Evolutionary conservation across 2,797 vertebrate genomes (phyloP), one percentile per base, ranked within the genome.

Genomic region (Rhyacichthys aspro): DNA sequence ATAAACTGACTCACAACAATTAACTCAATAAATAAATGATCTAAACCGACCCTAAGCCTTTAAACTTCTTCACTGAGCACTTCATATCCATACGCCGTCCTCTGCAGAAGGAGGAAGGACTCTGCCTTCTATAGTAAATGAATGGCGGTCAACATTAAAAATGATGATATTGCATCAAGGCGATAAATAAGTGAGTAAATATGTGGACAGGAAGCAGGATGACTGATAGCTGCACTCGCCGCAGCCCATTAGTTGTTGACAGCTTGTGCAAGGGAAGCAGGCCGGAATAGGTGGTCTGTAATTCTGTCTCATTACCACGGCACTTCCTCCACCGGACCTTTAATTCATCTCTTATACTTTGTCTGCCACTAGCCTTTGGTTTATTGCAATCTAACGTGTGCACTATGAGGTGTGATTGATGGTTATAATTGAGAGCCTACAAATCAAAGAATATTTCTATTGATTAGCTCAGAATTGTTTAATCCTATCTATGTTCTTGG

Each of bases 391-490:
- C 93, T 95, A 96, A 96, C 92, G 93, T 91, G 90, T 88, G 80
- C 89, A 93, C 95, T 94, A 95, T 93, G 87, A 93, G 91, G 76
- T 66, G 78, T 96, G 97, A 98, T 97, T 97, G 95, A 97, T 93
- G 87, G 92, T 84, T 76, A 87, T 74, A 93, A 96, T 95, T 92
- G 94, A 95, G 89, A 79, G 72, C 48, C 85, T 80, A 88, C 91
- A 92, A 92, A 91, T 93, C 91, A 92, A 79, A 85, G 89, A 92
- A 93, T 92, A 93, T 93, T 92, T 95, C 92, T 93, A 99, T 99
- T 95, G 97, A 99, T 98, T 96, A 93, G 92, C 87, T 91, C 93
- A 96, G 96, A 53, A 98, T 97, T 96, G 96, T 97, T 95, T 95
- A 95, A 98, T 98, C 95, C 95, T 93, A 94, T 94, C 89, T 93